Evolutionary conservation across 2,797 vertebrate species (phyloP).

Genomic region (Poeciliopsis gracilis): DNA sequence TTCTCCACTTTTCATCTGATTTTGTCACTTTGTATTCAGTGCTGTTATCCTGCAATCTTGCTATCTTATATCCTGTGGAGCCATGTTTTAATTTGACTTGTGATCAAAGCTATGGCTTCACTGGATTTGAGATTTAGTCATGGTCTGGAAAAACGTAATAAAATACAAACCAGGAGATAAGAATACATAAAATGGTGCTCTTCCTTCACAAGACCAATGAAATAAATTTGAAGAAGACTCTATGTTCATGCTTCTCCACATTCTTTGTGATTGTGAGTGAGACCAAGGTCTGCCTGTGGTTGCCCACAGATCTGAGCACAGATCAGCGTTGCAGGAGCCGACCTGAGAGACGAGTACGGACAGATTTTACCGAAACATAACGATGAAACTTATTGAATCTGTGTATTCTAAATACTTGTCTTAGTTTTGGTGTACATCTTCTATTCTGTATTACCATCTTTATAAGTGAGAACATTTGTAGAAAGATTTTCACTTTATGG

Average conservation of each 20-base stretch:
- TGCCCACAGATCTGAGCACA: conserved; percentile 54
- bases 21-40: not conserved
- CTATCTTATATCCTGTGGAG: not conserved
- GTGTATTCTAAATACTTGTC: not conserved
- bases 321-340: conserved; percentile 52
- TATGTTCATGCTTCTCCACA: not conserved
- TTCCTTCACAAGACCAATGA: conserved; percentile 36
- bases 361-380: conserved; percentile 30
- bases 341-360: conserved; percentile 41
- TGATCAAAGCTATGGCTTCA: not conserved
- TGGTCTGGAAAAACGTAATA: not conserved
- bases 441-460: not conserved
- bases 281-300: conserved; percentile 38
- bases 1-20: not conserved
- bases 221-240: not conserved
- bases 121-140: not conserved
- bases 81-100: not conserved
- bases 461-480: not conserved
- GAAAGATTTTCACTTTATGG: not conserved
- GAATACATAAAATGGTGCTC: conserved; percentile 17
- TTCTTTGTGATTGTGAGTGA: conserved; percentile 51
- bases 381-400: not conserved
- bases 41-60: not conserved
- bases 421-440: not conserved
- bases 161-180: not conserved